Evolutionary conservation across 2,888 invertebrate genomes (phyloP).

Genomic region (Dasypogon diadema): DNA sequence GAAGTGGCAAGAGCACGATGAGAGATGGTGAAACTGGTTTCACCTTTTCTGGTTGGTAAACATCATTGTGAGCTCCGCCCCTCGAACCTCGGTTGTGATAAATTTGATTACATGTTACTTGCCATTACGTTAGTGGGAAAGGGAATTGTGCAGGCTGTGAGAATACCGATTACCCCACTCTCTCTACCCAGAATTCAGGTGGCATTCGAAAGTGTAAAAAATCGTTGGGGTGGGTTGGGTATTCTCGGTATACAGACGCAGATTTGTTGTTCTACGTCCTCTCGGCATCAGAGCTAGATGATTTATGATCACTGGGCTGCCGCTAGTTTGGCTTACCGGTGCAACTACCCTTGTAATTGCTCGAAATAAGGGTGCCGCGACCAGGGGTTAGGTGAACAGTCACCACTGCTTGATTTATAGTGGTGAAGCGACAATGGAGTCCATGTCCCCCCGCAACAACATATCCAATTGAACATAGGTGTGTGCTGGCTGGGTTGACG

Average conservation of each 20-base stretch:
- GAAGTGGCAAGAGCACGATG: slow-evolving; percentile 4
- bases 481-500: slow-evolving; percentile 59
- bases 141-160: not conserved
- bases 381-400: not conserved
- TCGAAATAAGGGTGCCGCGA: slow-evolving; percentile 4
- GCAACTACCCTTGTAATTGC: slow-evolving; percentile 28
- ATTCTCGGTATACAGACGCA: not conserved
- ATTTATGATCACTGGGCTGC: slow-evolving; percentile 44
- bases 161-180: not conserved
- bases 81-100: not conserved
- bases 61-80: slow-evolving; percentile 58
- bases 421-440: slow-evolving; percentile 27
- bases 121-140: not conserved
- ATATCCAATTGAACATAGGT: slow-evolving; percentile 53
- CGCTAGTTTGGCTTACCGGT: slow-evolving; percentile 10
- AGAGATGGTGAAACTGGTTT: slow-evolving; percentile 30
- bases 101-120: slow-evolving; percentile 28
- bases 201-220: slow-evolving; percentile 18
- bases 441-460: not conserved
- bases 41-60: slow-evolving; percentile 58
- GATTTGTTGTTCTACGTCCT: slow-evolving; percentile 25
- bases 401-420: slow-evolving; percentile 31
- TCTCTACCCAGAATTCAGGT: slow-evolving; percentile 1
- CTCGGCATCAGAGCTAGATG: slow-evolving; percentile 23
- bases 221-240: slow-evolving; percentile 27